Evolutionary conservation across 1,140 invertebrate species (phyloP), one percentile per base, ranked within the genome.

Genomic region (Scaptomyza montana): DNA sequence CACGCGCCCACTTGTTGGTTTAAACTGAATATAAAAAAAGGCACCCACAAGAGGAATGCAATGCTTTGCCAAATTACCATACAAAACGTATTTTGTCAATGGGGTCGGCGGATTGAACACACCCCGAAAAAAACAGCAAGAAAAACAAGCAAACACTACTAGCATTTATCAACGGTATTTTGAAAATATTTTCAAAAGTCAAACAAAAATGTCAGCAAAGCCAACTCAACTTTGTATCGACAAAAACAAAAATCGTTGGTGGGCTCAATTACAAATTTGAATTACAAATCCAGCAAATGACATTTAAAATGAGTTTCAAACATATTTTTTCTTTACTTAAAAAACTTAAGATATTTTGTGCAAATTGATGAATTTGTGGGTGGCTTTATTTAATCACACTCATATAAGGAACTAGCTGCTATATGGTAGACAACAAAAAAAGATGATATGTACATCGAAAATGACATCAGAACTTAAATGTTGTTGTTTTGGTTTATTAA

Each of bases 141-240:
- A 16, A 16, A 16, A 16, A 0, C 16, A 16, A 16, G 7, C 10
- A 21, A 49, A 51, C 69, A 80, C 86, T 78, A 80, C 86, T 78
- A 71, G 66, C 57, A 72, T 56, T 70, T 65, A 62, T 28, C 50
- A 56, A 65, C 56, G 43, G 33, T 41, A 57, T 75, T 73, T 73
- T 68, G 45, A 16, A 85, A 80, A 69, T 78, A 81, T 78, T 81
- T 81, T 36, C 59, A 87, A 85, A 86, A 86, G 82, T 81, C 81
- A 87, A 78, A 51, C 75, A 86, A 86, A 86, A 86, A 87, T 85
- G 81, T 86, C 81, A 86, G 78, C 82, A 65, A 36, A 36, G 33
- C 7, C 33, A 36, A 36, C 33, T 36, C 33, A 9, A 81, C 55
- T 61, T 16, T 16, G 16, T 16, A 16, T 16, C 16, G 16, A 9